A percentile compares a stretch with the other conserved stretches of the same genome.
phyloP scores from a whole-genome alignment of 2,797 vertebrate genomes.

The Thripadectes ignobilis region DNA sequence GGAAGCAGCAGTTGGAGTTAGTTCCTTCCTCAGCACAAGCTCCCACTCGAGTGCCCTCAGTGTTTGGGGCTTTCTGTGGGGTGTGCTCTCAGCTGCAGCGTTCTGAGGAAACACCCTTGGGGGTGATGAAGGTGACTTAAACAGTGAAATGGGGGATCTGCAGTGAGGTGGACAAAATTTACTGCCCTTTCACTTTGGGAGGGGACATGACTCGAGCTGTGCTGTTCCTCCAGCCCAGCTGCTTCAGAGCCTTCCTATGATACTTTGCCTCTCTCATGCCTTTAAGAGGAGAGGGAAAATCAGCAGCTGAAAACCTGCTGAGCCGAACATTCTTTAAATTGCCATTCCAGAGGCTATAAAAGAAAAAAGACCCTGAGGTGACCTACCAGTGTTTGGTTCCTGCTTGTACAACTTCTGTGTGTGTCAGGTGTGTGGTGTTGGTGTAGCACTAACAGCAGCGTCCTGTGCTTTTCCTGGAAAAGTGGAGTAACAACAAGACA shows the following conservation, averaged over 20 bases:
- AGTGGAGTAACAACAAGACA: not conserved
- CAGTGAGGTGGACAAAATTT: not conserved
- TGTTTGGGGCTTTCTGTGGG: rapidly evolving
- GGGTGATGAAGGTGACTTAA: not conserved
- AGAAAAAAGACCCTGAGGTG: not conserved
- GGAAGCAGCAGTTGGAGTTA: not conserved
- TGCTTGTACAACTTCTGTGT: not conserved
- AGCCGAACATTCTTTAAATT: not conserved
- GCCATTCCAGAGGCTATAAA: not conserved
- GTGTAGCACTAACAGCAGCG: not conserved
- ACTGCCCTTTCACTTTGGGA: not conserved
- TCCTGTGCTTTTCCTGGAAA: not conserved
- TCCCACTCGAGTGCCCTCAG: rapidly evolving
- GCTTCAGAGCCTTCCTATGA: not conserved
- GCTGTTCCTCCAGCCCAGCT: not conserved
- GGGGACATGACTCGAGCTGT: not conserved
- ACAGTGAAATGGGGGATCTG: not conserved
- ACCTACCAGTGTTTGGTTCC: not conserved
- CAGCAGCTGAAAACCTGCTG: not conserved
- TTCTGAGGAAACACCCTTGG: not conserved
- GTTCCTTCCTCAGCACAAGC: not conserved
- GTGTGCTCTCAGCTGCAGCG: not conserved
- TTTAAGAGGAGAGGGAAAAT: not conserved
- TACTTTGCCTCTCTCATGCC: not conserved
- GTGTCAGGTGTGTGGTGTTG: not conserved